Base-by-base conservation (phyloP, 2,113 vertebrate species). In the Corvus hawaiiensis region DNA sequence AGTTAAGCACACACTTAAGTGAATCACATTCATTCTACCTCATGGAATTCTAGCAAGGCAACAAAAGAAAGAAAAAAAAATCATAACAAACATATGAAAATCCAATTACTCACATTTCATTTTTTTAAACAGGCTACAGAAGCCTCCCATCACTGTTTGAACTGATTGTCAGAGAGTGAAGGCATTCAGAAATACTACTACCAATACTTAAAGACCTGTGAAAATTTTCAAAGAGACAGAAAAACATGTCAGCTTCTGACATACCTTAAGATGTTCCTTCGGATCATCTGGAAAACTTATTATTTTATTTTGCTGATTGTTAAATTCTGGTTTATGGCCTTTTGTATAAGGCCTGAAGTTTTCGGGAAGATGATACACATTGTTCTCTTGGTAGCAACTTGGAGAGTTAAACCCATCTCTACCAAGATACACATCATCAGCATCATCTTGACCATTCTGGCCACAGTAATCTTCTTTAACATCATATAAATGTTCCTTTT, bases 221-320 rank as follows among this genome's bases (percentile, higher is more conserved):
- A 83, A 85, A 79, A 56, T 23, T 59, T 90, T 48, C 17, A 18
- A 76, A 67, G 19, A 59, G 26, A 69, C 16, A 91, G 32, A 77
- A 85, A 87, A 84, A 58, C 2, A 6, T 4, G 48, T n/a, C 75
- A 77, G 44, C 20, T 94, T 84, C 90, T 85, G 49, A 66, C 92
- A 86, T 96, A 99, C 99, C 97, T 99, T 98, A 97, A 98, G 98
- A 87, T 97, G 96, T 52, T 98, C 97, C 39, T 98, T 97, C 17
- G 96, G 66, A 76, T 91, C 48, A 84, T 97, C 97, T 55, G 97
- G 87, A 73, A 98, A 96, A 67, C 72, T 94, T 76, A 97, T 61
- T 56, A 96, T 85, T 84, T 96, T 97, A 84, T 46, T 85, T 90
- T 97, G 96, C 13, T 96, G 98, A 23, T 84, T 96, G 87, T 55